A percentile compares a stretch with the other conserved stretches of the same genome.
phyloP scores from a whole-genome alignment of 2,113 vertebrate genomes.

The Chinchilla lanigera region DNA sequence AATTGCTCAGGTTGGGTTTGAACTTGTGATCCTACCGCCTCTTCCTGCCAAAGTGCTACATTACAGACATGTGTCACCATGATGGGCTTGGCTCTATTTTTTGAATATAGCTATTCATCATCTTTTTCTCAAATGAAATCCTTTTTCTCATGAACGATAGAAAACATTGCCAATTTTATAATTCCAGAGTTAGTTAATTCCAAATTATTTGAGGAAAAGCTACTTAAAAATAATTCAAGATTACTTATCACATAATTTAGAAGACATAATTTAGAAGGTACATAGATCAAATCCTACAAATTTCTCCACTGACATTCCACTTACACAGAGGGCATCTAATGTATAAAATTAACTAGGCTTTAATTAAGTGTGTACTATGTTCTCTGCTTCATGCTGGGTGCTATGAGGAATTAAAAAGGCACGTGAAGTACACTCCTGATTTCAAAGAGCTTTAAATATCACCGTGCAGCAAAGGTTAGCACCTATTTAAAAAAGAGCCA shows the following conservation, averaged over 20 bases:
- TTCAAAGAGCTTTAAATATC: constrained; percentile 40
- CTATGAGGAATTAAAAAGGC: neutral
- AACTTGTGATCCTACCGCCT: neutral
- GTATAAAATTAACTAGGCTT: neutral
- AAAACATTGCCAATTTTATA: constrained; percentile 38
- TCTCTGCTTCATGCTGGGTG: neutral
- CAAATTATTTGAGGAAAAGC: constrained; percentile 48
- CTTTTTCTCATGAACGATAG: constrained; percentile 32
- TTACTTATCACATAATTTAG: constrained; percentile 37
- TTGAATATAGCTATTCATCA: constrained; percentile 5
- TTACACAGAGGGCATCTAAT: neutral
- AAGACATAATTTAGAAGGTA: constrained; percentile 52
- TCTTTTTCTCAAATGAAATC: constrained; percentile 53
- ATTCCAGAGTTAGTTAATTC: constrained; percentile 48
- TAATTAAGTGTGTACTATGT: constrained; percentile 9
- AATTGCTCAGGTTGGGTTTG: neutral
- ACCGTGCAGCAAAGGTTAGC: constrained; percentile 13
- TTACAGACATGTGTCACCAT: neutral
- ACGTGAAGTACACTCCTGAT: neutral
- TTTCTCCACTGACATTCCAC: constrained; percentile 45
- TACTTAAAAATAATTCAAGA: constrained; percentile 57
- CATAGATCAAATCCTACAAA: constrained; percentile 4
- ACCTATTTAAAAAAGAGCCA: neutral
- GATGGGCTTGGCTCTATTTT: neutral
- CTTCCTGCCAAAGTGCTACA: neutral